phyloP scores from a whole-genome alignment of 2,797 vertebrate species.

The Hephaestus fuliginosus region DNA sequence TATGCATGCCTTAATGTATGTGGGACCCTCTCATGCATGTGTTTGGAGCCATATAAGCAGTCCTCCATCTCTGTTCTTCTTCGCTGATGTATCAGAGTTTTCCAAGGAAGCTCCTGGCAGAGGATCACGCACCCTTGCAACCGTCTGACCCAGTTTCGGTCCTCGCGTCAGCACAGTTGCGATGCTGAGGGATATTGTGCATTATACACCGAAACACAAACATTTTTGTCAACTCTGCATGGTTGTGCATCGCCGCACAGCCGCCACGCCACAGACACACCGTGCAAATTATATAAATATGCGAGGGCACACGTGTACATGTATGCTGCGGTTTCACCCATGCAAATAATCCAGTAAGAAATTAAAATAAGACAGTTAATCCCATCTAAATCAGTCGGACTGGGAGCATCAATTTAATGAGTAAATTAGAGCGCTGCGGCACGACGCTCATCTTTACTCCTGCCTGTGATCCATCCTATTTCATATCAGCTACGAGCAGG shows the following conservation, averaged over 20 bases:
- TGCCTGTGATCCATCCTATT: constrained; percentile 52
- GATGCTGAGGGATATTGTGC: constrained; percentile 46
- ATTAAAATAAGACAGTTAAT: constrained; percentile 61
- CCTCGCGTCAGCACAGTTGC: constrained; percentile 46
- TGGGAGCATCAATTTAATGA: constrained; percentile 68
- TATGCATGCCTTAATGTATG: constrained; percentile 18
- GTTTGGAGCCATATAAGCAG: background rate
- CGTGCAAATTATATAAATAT: constrained; percentile 6
- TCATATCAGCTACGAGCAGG: constrained; percentile 54
- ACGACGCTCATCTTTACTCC: constrained; percentile 44
- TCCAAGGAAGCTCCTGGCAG: constrained; percentile 60
- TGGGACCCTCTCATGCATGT: constrained; percentile 29
- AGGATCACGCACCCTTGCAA: constrained; percentile 56
- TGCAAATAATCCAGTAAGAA: constrained; percentile 52
- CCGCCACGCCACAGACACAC: background rate
- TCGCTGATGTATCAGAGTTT: constrained; percentile 49
- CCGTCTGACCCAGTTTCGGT: constrained; percentile 77
- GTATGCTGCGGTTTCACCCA: constrained; percentile 20
- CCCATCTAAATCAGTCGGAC: constrained; percentile 59
- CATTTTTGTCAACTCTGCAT: constrained; percentile 34
- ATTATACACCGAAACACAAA: constrained; percentile 45
- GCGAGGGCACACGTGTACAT: constrained; percentile 3
- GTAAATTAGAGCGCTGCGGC: constrained; percentile 60
- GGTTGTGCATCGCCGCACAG: background rate
- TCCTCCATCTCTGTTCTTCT: background rate